A percentile compares a stretch with the other conserved stretches of the same genome.
Conservation (phyloP, 1,140 invertebrate genomes). For the Hyphantria cunea region DNA sequence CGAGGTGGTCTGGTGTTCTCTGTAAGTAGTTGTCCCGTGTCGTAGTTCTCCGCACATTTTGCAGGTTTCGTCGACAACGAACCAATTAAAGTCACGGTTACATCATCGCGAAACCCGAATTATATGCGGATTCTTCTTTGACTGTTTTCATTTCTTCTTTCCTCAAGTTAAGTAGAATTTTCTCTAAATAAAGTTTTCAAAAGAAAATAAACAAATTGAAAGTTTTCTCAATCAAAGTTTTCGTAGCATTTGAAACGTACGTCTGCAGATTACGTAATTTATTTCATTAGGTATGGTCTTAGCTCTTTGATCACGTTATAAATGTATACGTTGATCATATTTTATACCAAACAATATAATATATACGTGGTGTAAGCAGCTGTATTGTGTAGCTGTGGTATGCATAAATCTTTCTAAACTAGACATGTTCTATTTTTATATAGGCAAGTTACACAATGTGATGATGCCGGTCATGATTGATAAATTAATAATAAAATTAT, state of each 20-base stretch:
- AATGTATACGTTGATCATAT: too few relatives aligned
- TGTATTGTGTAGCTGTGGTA: too few relatives aligned
- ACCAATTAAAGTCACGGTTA: conserved; percentile 87
- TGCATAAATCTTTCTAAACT: too few relatives aligned
- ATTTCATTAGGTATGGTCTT: too few relatives aligned
- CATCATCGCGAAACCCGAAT: conserved; percentile 91
- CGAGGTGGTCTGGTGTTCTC: conserved; percentile 2
- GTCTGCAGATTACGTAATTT: neutral
- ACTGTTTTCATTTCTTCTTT: conserved; percentile 33
- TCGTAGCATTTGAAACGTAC: neutral
- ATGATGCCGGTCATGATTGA: too few relatives aligned
- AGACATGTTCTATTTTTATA: too few relatives aligned
- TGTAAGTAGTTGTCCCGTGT: neutral
- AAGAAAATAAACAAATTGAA: neutral
- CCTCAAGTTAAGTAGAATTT: neutral
- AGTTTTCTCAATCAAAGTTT: neutral
- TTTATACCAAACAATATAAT: too few relatives aligned
- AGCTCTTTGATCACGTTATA: too few relatives aligned
- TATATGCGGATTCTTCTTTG: conserved; percentile 78
- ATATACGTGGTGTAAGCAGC: too few relatives aligned
- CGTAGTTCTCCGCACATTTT: conserved; percentile 84
- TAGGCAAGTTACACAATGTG: too few relatives aligned
- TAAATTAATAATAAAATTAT: too few relatives aligned
- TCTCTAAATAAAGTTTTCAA: neutral
- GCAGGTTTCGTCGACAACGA: conserved; percentile 96